Conservation (phyloP, 2,797 vertebrate genomes). For the Prunella strophiata region DNA sequence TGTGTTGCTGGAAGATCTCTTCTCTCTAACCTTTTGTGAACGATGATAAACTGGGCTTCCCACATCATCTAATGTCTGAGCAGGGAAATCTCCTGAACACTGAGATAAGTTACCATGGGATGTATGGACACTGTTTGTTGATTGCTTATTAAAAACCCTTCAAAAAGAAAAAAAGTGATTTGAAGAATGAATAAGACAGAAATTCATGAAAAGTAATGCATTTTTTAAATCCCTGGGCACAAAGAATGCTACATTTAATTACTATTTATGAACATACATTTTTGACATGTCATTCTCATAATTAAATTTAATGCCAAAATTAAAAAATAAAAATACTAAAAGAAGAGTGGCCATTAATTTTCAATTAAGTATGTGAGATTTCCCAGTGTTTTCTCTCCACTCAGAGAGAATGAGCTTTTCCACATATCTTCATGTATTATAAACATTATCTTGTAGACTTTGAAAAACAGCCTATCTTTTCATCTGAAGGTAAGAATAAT, state of each 20-base stretch:
- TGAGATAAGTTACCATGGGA: conserved; percentile 87
- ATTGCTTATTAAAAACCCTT: conserved; percentile 85
- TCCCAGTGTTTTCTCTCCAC: background rate
- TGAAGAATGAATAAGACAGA: background rate
- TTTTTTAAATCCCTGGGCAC: background rate
- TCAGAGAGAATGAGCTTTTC: background rate
- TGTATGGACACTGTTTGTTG: conserved; percentile 77
- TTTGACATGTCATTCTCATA: background rate
- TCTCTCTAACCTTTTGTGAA: conserved; percentile 84
- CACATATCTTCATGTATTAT: background rate
- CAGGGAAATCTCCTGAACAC: conserved; percentile 81
- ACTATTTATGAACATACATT: background rate
- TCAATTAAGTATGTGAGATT: background rate
- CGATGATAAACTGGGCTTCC: conserved; percentile 77
- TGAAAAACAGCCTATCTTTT: background rate
- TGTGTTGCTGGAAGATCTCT: conserved; percentile 85
- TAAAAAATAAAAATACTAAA: background rate
- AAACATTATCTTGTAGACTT: background rate
- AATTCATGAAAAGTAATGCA: background rate
- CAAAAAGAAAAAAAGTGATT: conserved; percentile 4
- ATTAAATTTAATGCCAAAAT: background rate
- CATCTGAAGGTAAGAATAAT: background rate
- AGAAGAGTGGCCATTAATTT: background rate
- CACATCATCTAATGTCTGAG: conserved; percentile 82
- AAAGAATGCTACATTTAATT: background rate